Conservation (phyloP, 1,140 invertebrate species). For the Hetaerina americana region DNA sequence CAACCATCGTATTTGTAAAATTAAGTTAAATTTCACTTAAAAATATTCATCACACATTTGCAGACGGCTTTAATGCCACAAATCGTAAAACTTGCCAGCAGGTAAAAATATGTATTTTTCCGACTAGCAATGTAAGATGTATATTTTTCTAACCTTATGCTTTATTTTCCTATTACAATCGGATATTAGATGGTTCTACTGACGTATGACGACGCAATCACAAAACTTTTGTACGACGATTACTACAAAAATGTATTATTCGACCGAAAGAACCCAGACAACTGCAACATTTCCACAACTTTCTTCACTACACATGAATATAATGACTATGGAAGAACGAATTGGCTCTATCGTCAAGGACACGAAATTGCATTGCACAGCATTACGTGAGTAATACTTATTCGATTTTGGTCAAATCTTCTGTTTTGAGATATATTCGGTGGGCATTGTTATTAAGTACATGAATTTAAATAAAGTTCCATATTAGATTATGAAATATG, state of each 20-base stretch:
- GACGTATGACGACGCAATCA: not conserved
- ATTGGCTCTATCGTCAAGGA: conserved; percentile 65
- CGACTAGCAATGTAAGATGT: not conserved
- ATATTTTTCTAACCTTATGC: not conserved
- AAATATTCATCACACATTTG: no score
- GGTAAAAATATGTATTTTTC: not conserved
- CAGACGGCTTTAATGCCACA: not conserved
- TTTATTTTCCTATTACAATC: not conserved
- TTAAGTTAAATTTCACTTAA: no score
- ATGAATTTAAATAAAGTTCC: no score
- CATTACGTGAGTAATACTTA: conserved; percentile 53
- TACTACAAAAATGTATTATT: conserved; percentile 11
- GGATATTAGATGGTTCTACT: not conserved
- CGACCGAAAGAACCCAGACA: conserved; percentile 63
- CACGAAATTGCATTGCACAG: conserved; percentile 80
- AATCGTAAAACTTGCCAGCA: not conserved
- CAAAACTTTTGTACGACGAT: not conserved
- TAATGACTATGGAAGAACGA: conserved; percentile 70
- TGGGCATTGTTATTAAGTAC: no score
- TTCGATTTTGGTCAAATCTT: no score
- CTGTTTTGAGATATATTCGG: no score
- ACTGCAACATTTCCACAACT: conserved; percentile 62
- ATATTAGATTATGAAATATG: no score
- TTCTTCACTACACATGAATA: conserved; percentile 73
- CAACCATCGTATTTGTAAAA: no score